A percentile compares a stretch with the other conserved stretches of the same genome.
Conservation (phyloP, 2,888 invertebrate species). For the Drosophila planitibia region DNA sequence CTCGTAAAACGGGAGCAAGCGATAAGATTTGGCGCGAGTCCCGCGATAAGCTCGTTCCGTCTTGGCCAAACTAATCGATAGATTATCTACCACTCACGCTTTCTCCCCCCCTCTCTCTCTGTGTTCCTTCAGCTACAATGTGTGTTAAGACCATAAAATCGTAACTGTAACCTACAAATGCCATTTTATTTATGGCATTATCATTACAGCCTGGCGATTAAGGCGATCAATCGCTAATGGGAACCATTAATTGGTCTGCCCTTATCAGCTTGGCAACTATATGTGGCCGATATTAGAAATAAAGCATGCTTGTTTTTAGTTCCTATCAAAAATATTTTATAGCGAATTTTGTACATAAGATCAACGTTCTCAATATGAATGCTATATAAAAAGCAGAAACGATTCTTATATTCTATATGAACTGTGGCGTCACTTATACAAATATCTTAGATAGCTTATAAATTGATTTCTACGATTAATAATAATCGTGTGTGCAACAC, state of each 20-base stretch:
- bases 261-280: conserved; percentile 49
- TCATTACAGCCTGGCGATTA: conserved; percentile 18
- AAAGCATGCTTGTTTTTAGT: too few species aligned
- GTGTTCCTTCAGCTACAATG: conserved; percentile 8
- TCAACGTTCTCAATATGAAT: too few species aligned
- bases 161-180: not conserved
- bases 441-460: not conserved
- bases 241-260: conserved; percentile 9
- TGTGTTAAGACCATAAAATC: conserved; percentile 5
- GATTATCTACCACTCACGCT: conserved; percentile 34
- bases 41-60: conserved; percentile 29
- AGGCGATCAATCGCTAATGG: conserved; percentile 11
- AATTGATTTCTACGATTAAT: not conserved
- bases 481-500: not conserved
- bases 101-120: not conserved
- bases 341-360: too few species aligned
- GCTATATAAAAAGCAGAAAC: too few species aligned
- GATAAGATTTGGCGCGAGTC: conserved; percentile 44
- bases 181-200: conserved; percentile 46
- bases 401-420: too few species aligned
- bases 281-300: not conserved
- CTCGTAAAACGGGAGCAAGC: conserved; percentile 26
- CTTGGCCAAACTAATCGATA: conserved; percentile 35
- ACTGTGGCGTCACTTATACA: not conserved
- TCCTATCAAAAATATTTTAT: too few species aligned